These are phyloP conservation scores for Serranus cabrilla DNA, from an alignment of 2,797 vertebrate genomes.

Conservation along the genomic window DNA sequence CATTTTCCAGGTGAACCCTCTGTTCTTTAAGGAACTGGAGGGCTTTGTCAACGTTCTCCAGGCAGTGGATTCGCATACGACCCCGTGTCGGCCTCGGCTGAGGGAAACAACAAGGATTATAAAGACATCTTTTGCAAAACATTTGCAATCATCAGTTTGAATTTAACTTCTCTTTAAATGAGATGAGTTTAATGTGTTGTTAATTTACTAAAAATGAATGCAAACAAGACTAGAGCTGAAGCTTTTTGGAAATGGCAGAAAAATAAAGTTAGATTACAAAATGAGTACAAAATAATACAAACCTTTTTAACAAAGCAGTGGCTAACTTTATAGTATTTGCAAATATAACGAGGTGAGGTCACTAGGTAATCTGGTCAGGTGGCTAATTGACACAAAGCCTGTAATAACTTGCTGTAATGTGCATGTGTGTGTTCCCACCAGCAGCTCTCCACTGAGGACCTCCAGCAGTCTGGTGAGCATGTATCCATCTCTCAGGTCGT, in stretches of 20 bases:
- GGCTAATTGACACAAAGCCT: too few relatives aligned
- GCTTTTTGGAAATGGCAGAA: not conserved
- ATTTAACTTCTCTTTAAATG: not conserved
- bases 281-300: too few relatives aligned
- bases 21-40: slow-evolving; percentile 96
- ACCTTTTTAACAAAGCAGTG: too few relatives aligned
- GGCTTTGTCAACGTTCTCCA: slow-evolving; percentile 97
- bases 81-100: slow-evolving; percentile 93
- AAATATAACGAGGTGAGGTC: too few relatives aligned
- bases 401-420: not conserved
- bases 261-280: not conserved
- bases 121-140: not conserved
- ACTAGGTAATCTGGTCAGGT: too few relatives aligned
- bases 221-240: not conserved
- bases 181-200: not conserved
- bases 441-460: slow-evolving; percentile 93
- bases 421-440: slow-evolving; percentile 83
- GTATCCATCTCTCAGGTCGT: slow-evolving; percentile 92
- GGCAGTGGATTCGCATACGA: slow-evolving; percentile 94
- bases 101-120: not conserved
- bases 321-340: too few relatives aligned
- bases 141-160: not conserved
- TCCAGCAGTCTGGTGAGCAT: slow-evolving; percentile 94
- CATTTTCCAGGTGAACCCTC: slow-evolving; percentile 95
- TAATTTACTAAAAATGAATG: too few relatives aligned